Evolutionary conservation across 2,113 vertebrate species (phyloP), one percentile per base, ranked within the genome.

Genomic region (Hirundichthys speculiger): DNA sequence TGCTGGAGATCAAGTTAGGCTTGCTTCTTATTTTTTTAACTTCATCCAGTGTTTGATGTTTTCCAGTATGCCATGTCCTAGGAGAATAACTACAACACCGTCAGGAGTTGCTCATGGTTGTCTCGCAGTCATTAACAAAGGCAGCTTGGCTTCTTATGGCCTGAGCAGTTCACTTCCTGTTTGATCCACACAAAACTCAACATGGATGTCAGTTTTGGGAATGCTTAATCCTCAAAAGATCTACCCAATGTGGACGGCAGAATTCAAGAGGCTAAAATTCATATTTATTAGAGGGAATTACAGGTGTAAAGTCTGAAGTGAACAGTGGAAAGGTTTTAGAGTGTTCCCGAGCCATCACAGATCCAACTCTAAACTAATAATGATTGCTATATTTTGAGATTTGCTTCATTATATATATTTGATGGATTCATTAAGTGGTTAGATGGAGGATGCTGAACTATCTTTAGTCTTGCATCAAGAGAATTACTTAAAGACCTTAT

Each of bases 201-300:
- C 18, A 56, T 62, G 62, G 70, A 80, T 91, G 88, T 91, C 90
- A 86, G 83, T 75, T 25, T 64, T 3, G 62, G 82, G 78, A 77
- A 79, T 47, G 70, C 58, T 74, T 89, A 90, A 92, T 90, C 90
- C 88, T 88, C 88, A 13, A 12, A 80, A 82, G 88, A 79, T 24
- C 42, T 20, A 65, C 72, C 76, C 71, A 67, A 50, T 71, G 61
- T 77, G 81, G 76, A 86, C 67, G 47, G 79, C 75, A 61, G 75
- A 81, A 90, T 86, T 75, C 74, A 80, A 65, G 68, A 54, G 63
- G 76, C 87, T 91, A 90, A 91, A 92, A 91, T 91, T 90, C n/a
- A 89, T 81, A 84, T 84, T 72, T 73, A 62, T 42, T 64, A 69
- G 66, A 81, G 78, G 79, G 51, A 79, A 88, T 88, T 85, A 80